Conservation (phyloP, 2,113 vertebrate genomes). For the Embiotoca jacksoni region DNA sequence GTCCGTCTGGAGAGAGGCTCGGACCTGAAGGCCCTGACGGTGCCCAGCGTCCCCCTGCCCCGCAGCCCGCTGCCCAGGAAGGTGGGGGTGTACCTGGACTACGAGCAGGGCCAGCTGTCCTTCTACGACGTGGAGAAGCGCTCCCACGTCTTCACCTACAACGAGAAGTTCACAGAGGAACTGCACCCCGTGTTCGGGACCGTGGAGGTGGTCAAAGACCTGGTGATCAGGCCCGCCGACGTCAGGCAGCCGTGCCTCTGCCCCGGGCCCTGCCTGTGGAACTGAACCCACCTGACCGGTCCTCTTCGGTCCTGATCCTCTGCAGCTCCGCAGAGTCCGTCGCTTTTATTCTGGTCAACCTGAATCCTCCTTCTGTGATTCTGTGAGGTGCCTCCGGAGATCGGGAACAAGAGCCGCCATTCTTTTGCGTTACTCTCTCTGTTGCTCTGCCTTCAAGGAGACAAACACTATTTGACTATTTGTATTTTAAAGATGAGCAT, state of each 20-base stretch:
- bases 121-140: constrained; percentile 84
- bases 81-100: constrained; percentile 84
- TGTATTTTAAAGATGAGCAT: constrained; percentile 22
- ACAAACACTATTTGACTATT: constrained; percentile 26
- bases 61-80: constrained; percentile 65
- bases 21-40: constrained; percentile 81
- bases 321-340: constrained; percentile 12
- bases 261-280: constrained; percentile 83
- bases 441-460: constrained; percentile 55
- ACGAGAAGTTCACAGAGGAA: constrained; percentile 80
- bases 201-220: constrained; percentile 81
- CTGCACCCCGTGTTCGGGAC: constrained; percentile 84
- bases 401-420: constrained; percentile 16
- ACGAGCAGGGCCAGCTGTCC: constrained; percentile 84
- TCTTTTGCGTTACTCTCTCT: constrained; percentile 20
- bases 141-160: constrained; percentile 84
- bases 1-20: constrained; percentile 83
- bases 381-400: constrained; percentile 25
- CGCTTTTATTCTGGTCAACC: constrained; percentile 3
- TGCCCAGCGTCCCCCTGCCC: constrained; percentile 72
- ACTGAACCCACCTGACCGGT: constrained; percentile 46
- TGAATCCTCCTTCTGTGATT: neutral
- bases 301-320: constrained; percentile 12
- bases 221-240: constrained; percentile 76
- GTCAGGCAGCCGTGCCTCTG: constrained; percentile 80